Evolutionary conservation across 2,797 vertebrate species (phyloP).

Genomic region (Lepus oiostolus): DNA sequence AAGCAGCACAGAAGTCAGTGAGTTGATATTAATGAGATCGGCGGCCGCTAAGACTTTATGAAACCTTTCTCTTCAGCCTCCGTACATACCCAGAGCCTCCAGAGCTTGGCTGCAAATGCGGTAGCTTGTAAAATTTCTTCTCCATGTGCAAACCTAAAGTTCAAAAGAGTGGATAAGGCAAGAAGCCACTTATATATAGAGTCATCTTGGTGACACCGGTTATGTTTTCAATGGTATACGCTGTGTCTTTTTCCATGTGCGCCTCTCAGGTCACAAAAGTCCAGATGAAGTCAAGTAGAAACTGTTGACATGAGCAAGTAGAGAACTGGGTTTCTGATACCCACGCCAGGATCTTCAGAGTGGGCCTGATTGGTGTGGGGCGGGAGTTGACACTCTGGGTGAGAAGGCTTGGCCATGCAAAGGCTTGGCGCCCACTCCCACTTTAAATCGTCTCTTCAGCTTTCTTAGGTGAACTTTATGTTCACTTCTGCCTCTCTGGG

Average conservation of each 20-base stretch:
- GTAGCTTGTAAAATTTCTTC: background rate
- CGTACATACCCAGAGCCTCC: background rate
- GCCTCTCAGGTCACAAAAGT: background rate
- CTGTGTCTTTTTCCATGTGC: background rate
- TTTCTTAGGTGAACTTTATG: background rate
- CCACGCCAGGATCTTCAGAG: background rate
- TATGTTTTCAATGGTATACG: background rate
- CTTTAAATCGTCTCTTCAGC: conserved; percentile 4
- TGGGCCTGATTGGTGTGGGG: background rate
- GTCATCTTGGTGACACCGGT: background rate
- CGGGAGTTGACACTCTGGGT: background rate
- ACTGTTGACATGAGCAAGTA: background rate
- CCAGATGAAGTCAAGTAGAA: background rate
- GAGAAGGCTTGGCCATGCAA: background rate
- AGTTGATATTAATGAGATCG: background rate
- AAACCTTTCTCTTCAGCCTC: background rate
- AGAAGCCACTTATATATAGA: background rate
- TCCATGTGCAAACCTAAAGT: background rate
- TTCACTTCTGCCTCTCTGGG: background rate
- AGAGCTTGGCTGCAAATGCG: background rate
- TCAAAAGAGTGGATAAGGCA: background rate
- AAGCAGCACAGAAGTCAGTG: conserved; percentile 33
- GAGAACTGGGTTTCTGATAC: background rate
- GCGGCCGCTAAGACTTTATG: conserved; percentile 1
- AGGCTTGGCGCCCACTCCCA: background rate